Evolutionary conservation across 30 jellyfish, hydroid and myxozoan species (phyloP).

Genomic region (Chironex yamaguchii): DNA sequence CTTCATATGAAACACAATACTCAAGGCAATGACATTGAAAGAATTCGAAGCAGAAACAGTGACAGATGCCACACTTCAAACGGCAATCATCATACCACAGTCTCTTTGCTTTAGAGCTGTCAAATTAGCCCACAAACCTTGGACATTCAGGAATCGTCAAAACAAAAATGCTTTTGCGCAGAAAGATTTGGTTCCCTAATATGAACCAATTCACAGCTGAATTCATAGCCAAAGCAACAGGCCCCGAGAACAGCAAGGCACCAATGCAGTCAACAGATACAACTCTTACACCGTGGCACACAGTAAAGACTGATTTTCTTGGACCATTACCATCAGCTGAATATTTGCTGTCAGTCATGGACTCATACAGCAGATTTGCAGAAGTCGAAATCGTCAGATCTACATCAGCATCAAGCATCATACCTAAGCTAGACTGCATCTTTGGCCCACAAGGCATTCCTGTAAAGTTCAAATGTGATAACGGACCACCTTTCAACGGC

Average conservation of each 20-base stretch:
- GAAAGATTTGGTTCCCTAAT: too few species aligned
- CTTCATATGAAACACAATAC: constrained; percentile 6
- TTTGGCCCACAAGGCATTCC: constrained; percentile 3
- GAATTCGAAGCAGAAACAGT: constrained; percentile 49
- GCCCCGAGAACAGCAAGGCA: constrained; percentile 3
- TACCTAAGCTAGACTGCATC: background rate
- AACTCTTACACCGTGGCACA: constrained; percentile 44
- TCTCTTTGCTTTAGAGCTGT: too few species aligned
- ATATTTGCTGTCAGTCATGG: background rate
- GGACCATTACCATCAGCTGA: constrained; percentile 44
- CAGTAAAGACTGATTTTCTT: background rate
- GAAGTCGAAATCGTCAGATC: constrained; percentile 16
- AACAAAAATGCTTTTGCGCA: too few species aligned
- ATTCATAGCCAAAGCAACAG: too few species aligned
- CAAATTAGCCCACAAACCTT: too few species aligned
- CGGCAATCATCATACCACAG: too few species aligned
- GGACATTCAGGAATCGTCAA: too few species aligned
- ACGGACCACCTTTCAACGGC: constrained; percentile 1
- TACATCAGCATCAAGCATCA: background rate
- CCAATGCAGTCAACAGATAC: constrained; percentile 17
- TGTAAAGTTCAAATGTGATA: background rate
- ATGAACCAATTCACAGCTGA: too few species aligned
- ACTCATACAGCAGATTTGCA: constrained; percentile 14
- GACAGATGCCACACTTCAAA: constrained; percentile 39
- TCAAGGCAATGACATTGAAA: constrained; percentile 60